Evolutionary conservation across 2,113 vertebrate species (phyloP).

Genomic region (Cichladusa arquata): DNA sequence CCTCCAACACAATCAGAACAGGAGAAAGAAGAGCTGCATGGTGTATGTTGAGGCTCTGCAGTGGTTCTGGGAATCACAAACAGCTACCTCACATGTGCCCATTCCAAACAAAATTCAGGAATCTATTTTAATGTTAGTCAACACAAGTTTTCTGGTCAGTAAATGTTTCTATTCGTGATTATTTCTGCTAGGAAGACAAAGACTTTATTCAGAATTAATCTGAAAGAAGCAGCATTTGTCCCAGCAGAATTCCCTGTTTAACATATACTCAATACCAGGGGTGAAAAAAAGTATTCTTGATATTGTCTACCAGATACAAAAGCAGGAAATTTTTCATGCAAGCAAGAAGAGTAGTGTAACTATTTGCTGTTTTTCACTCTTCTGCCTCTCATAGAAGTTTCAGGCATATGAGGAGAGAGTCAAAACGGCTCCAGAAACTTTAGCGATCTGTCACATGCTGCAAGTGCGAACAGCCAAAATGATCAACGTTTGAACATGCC

Average conservation of each 20-base stretch:
- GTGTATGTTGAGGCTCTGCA: not conserved
- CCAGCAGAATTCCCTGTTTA: not conserved
- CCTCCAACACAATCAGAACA: not conserved
- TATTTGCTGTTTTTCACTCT: not conserved
- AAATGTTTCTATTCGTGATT: not conserved
- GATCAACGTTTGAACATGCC: conserved; percentile 21
- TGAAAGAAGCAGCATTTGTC: not conserved
- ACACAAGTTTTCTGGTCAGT: not conserved
- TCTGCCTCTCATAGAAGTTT: conserved; percentile 1
- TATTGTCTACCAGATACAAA: not conserved
- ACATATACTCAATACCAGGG: not conserved
- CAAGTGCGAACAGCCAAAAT: conserved; percentile 20
- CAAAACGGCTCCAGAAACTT: not conserved
- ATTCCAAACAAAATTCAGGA: not conserved
- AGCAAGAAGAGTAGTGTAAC: not conserved
- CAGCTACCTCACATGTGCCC: not conserved
- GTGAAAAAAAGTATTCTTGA: not conserved
- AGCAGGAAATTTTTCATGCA: not conserved
- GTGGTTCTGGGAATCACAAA: not conserved
- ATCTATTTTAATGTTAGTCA: not conserved
- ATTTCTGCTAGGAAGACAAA: not conserved
- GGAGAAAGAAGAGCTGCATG: not conserved
- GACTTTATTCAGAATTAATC: not conserved
- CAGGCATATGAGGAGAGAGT: conserved; percentile 7
- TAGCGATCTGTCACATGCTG: conserved; percentile 10